These are phyloP conservation scores for Mesocentrotus franciscanus DNA, from an alignment of 53 echinoderm and acorn worm genomes.

Conservation along the genomic window DNA sequence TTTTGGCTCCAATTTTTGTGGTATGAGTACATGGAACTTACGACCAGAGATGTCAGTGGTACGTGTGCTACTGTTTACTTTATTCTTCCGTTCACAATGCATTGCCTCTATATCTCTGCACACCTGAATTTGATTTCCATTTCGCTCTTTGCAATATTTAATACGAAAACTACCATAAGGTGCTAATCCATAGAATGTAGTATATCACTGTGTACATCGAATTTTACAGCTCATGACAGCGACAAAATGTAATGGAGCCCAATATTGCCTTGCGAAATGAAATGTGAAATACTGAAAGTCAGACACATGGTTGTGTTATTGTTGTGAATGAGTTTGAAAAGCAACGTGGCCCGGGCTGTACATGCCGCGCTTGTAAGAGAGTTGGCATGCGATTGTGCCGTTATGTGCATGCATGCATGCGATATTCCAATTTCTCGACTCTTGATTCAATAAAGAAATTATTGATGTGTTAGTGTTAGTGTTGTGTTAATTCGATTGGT, in stretches of 20 bases:
- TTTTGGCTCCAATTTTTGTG: constrained; percentile 73
- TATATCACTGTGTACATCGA: not conserved
- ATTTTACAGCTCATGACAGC: not conserved
- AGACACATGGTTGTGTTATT: constrained; percentile 33
- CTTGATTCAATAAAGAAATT: too few species aligned
- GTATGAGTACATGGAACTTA: constrained; percentile 94
- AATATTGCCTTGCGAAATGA: not conserved
- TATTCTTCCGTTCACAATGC: constrained; percentile 27
- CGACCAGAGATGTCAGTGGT: constrained; percentile 97
- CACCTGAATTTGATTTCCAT: not conserved
- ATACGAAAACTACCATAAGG: not conserved
- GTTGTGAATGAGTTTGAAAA: constrained; percentile 23
- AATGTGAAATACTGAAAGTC: not conserved
- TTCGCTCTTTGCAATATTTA: not conserved
- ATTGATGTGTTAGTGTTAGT: too few species aligned
- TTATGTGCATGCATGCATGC: not conserved
- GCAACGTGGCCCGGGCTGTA: constrained; percentile 31
- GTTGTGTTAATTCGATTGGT: too few species aligned
- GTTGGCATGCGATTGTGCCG: not conserved
- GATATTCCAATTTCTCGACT: not conserved
- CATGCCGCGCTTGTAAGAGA: not conserved
- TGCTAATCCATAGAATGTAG: not conserved
- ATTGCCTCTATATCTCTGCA: not conserved
- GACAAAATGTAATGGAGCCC: not conserved
- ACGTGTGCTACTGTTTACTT: constrained; percentile 68